Evolutionary conservation across 1,140 invertebrate species (phyloP), one percentile per base, ranked within the genome.

Genomic region (Drosophila ironensis): DNA sequence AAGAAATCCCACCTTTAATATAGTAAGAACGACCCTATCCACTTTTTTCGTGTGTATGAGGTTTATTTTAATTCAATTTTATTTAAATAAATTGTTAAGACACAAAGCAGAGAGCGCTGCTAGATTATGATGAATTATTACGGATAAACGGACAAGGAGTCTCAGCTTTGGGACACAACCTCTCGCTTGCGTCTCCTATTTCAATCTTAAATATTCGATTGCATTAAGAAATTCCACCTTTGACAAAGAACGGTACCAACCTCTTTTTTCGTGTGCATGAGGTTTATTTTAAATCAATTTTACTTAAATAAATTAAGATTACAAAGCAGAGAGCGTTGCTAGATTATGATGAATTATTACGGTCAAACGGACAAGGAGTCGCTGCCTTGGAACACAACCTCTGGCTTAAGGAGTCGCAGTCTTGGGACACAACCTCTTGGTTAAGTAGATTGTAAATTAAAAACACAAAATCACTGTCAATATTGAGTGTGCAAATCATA

Each of bases 251-350:
- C 4, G 4, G 3, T n/a, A 9, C 33, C 6, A 0, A 1, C 11
- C 6, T 12, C 40, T 45, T 61, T 40, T 40, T n/a, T n/a, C n/a
- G n/a, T 11, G 33, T 59, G 51, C 42, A 64, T 63, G 57, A 48
- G n/a, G 53, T 59, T 70, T 69, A 77, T 84, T 82, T 82, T 80
- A 80, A 84, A 84, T 84, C 74, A 84, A 84, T 84, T 84, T 84
- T 87, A 84, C 86, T 84, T 84, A 86, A 84, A 80, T 84, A 84
- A 86, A 74, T 80, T 84, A 60, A 75, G 74, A 86, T n/a, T 84
- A 84, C 80, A 84, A 84, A 84, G 86, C 76, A 84, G 74, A 84
- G 74, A 86, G 80, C 61, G 72, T 77, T 77, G 60, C 74, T 84
- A 84, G 74, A 67, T 72, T 52, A 30, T 33, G 44, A 41, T 72